Percentiles rank a stretch among this genome's conserved stretches.
phyloP scores from a whole-genome alignment of 2,888 invertebrate genomes.

The Abrostola triplasia region DNA sequence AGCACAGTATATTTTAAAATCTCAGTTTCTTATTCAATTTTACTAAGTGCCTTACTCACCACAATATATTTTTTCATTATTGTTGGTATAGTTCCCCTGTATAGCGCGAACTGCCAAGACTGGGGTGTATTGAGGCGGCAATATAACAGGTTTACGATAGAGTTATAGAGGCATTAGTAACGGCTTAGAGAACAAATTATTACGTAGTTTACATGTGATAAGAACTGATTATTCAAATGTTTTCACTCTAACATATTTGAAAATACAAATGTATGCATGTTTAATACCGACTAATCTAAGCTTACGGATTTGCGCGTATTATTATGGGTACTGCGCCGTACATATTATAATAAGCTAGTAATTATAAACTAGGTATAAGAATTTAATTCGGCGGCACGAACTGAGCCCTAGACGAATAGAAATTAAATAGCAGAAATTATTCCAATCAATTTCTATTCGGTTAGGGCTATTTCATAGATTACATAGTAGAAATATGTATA shows the following conservation, averaged over 20 bases:
- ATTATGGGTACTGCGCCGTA: neutral
- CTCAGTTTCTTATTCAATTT: too few species aligned
- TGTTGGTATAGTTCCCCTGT: constrained; percentile 20
- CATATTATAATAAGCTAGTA: too few species aligned
- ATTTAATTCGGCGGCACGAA: too few species aligned
- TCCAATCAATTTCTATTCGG: too few species aligned
- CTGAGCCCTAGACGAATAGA: too few species aligned
- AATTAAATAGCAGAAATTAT: too few species aligned
- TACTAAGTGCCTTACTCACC: constrained; percentile 5
- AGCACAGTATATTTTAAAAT: too few species aligned
- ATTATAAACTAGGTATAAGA: too few species aligned
- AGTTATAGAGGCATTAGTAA: constrained; percentile 11
- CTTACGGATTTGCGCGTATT: neutral
- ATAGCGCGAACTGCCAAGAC: constrained; percentile 5
- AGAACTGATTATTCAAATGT: constrained; percentile 12
- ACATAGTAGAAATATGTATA: too few species aligned
- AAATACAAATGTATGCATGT: constrained; percentile 16
- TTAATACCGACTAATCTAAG: constrained; percentile 1
- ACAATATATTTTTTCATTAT: constrained; percentile 17
- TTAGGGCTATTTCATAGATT: too few species aligned
- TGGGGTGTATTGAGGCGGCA: constrained; percentile 8
- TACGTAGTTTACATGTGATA: constrained; percentile 12
- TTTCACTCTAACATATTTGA: constrained; percentile 8
- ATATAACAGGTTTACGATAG: neutral
- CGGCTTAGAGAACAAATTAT: constrained; percentile 11